Percentiles rank a stretch among this genome's conserved stretches.
Evolutionary conservation across 2,797 vertebrate species (phyloP).

Genomic region (Coluber constrictor): DNA sequence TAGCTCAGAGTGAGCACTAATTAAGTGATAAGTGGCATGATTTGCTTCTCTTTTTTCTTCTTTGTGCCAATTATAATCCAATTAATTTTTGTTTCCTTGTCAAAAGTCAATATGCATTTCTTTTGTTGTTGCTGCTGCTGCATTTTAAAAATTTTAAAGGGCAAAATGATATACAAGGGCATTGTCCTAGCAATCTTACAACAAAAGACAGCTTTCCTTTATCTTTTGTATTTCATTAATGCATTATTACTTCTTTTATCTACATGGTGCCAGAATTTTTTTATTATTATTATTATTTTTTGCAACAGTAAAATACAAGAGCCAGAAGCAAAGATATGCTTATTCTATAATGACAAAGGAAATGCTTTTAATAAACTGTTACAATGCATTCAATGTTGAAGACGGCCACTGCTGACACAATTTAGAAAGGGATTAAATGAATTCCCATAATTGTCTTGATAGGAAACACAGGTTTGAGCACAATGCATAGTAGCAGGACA

Average conservation of each 20-base stretch:
- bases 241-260: conserved; percentile 4
- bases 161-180: neutral
- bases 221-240: neutral
- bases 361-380: neutral
- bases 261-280: neutral
- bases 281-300: too few relatives aligned
- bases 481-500: neutral
- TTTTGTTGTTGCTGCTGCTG: neutral
- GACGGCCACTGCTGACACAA: neutral
- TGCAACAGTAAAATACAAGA: rapidly evolving
- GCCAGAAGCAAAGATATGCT: neutral
- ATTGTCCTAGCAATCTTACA: conserved; percentile 30
- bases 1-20: conserved; percentile 54
- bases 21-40: conserved; percentile 60
- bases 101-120: conserved; percentile 44
- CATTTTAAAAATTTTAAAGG: neutral
- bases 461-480: neutral
- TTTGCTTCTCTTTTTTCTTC: conserved; percentile 50
- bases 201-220: conserved; percentile 34
- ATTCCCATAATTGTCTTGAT: neutral
- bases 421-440: neutral
- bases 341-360: neutral
- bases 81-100: conserved; percentile 57
- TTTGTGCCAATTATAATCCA: conserved; percentile 56
- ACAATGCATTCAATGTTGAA: neutral